A percentile compares a stretch with the other conserved stretches of the same genome.
These are phyloP conservation scores for Symphodus melops DNA, from an alignment of 2,113 vertebrate genomes.

Conservation along the genomic window DNA sequence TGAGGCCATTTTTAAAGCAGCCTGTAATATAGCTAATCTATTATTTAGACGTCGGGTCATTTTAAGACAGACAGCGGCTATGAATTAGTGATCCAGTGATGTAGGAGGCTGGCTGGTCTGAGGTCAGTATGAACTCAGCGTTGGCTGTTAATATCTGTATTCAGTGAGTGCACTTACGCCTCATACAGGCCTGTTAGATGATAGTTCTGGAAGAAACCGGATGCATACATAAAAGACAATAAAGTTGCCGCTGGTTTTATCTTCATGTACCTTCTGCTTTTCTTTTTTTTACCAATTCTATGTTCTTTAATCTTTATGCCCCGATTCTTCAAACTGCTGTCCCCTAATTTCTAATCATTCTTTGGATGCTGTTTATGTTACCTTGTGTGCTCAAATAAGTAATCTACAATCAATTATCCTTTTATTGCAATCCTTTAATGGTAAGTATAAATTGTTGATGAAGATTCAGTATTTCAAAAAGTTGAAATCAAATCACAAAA, in stretches of 20 bases:
- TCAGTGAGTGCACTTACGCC: neutral
- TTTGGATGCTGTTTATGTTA: neutral
- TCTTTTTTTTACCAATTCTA: neutral
- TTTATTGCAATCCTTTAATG: neutral
- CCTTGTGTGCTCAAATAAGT: neutral
- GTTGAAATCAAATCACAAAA: neutral
- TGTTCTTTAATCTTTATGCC: neutral
- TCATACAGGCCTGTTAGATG: slow-evolving; percentile 14
- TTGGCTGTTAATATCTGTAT: slow-evolving; percentile 18
- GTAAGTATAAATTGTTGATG: neutral
- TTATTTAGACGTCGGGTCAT: neutral
- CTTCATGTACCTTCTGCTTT: neutral
- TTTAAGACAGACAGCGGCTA: neutral
- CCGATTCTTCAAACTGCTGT: neutral
- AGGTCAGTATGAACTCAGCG: slow-evolving; percentile 27
- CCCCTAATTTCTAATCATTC: slow-evolving; percentile 5
- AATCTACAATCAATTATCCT: neutral
- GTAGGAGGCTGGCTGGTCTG: neutral
- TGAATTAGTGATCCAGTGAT: slow-evolving; percentile 18
- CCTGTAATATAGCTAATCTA: neutral
- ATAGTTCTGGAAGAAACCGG: slow-evolving; percentile 1
- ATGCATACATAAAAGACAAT: neutral
- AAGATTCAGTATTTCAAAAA: neutral
- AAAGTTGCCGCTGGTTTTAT: neutral
- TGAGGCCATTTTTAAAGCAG: neutral